A percentile compares a stretch with the other conserved stretches of the same genome.
These are phyloP conservation scores for Excalfactoria chinensis DNA, from an alignment of 2,113 vertebrate genomes.

Conservation along the genomic window DNA sequence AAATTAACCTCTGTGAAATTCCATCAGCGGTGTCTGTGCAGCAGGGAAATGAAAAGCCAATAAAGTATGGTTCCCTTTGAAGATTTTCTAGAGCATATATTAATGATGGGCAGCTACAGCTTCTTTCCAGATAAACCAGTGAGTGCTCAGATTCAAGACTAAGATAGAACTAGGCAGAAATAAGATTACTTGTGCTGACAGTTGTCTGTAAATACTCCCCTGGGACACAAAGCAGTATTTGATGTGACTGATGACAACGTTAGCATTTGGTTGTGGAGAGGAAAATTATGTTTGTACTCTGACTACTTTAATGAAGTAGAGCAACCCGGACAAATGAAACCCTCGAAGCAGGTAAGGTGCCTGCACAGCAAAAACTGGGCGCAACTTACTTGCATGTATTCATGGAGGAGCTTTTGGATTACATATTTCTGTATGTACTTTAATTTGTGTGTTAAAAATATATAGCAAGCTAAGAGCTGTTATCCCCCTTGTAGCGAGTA, in stretches of 20 bases:
- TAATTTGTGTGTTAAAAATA: not conserved
- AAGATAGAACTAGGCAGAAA: not conserved
- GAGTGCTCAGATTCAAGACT: not conserved
- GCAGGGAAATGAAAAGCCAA: not conserved
- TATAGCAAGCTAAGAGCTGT: not conserved
- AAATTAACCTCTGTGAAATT: conserved; percentile 22
- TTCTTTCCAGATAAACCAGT: not conserved
- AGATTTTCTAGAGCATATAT: not conserved
- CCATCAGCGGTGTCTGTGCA: not conserved
- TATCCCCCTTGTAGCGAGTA: not conserved
- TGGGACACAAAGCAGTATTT: not conserved
- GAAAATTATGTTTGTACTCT: not conserved
- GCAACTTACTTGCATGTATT: not conserved
- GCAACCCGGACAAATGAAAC: rapidly evolving
- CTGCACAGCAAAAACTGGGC: not conserved
- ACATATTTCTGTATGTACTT: too few relatives aligned
- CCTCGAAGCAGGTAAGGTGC: not conserved
- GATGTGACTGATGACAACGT: not conserved
- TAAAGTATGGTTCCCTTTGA: not conserved
- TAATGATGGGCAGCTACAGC: not conserved
- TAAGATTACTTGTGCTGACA: not conserved
- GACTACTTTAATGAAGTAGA: not conserved
- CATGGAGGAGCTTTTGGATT: not conserved
- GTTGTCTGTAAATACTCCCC: not conserved
- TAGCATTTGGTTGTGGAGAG: not conserved